These are phyloP conservation scores for Tethya wilhelma DNA, from an alignment of 37 sponge, comb jelly and placozoan species.

Conservation along the genomic window DNA sequence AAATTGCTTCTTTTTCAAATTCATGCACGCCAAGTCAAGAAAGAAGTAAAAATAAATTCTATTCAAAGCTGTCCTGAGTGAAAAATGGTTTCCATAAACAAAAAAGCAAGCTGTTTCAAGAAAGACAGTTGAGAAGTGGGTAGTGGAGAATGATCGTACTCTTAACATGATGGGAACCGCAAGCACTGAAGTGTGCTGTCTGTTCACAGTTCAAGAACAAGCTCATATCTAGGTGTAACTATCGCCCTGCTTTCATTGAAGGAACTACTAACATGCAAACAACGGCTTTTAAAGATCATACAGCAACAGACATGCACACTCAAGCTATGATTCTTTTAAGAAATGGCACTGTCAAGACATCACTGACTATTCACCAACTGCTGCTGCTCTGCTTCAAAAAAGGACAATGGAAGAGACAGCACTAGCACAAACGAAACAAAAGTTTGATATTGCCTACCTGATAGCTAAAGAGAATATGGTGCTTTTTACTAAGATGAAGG, in stretches of 20 bases:
- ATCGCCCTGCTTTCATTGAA: slow-evolving; percentile 42
- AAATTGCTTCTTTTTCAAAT: too few species aligned
- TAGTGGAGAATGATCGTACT: slow-evolving; percentile 24
- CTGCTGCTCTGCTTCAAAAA: slow-evolving; percentile 16
- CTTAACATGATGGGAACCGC: slow-evolving; percentile 34
- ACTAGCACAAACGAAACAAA: slow-evolving; percentile 7
- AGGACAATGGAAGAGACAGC: slow-evolving; percentile 28
- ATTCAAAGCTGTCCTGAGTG: too few species aligned
- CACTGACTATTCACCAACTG: slow-evolving; percentile 23
- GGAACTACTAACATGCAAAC: too few species aligned
- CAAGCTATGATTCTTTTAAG: slow-evolving; percentile 37
- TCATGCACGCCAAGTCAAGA: too few species aligned
- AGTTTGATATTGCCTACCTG: slow-evolving; percentile 60
- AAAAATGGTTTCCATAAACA: too few species aligned
- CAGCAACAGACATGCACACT: slow-evolving; percentile 26
- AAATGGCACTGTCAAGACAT: background rate
- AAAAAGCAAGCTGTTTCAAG: slow-evolving; percentile 24
- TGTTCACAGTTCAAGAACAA: slow-evolving; percentile 32
- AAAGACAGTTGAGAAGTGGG: slow-evolving; percentile 45
- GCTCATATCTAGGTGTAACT: slow-evolving; percentile 27
- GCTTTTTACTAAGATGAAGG: slow-evolving; percentile 54
- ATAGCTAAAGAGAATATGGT: slow-evolving; percentile 58
- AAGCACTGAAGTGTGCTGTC: slow-evolving; percentile 48
- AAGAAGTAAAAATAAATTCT: too few species aligned
- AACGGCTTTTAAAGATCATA: slow-evolving; percentile 48